These are phyloP conservation scores for Saimiri boliviensis DNA, from an alignment of 2,113 vertebrate genomes.

Conservation along the genomic window DNA sequence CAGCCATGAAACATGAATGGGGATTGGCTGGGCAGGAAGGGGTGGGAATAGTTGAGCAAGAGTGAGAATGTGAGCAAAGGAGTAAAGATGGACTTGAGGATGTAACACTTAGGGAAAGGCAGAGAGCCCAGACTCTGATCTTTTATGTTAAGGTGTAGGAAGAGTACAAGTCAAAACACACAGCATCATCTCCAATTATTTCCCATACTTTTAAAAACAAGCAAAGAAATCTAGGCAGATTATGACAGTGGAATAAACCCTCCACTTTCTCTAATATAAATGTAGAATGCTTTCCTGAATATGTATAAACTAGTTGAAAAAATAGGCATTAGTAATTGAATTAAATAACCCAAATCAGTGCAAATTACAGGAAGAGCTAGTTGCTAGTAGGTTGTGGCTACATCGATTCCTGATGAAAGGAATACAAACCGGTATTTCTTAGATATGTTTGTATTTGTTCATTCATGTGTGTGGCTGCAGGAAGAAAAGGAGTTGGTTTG, in stretches of 20 bases:
- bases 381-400: not conserved
- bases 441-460: not conserved
- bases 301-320: not conserved
- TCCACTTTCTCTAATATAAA: not conserved
- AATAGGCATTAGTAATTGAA: not conserved
- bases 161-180: not conserved
- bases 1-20: not conserved
- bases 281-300: not conserved
- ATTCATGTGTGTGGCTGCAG: not conserved
- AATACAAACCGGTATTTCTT: not conserved
- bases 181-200: not conserved
- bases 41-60: not conserved
- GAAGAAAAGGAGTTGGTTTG: not conserved
- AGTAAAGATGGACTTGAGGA: not conserved
- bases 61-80: not conserved
- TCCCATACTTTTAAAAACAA: not conserved
- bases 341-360: not conserved
- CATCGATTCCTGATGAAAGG: not conserved
- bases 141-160: not conserved
- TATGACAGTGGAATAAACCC: not conserved
- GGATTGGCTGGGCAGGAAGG: not conserved
- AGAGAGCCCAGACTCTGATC: not conserved
- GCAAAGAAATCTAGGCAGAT: not conserved
- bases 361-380: not conserved
- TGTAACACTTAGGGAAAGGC: not conserved